Percentiles rank a stretch among this genome's conserved stretches.
Evolutionary conservation across 2,888 invertebrate genomes (phyloP).

Genomic region (Drosophila cracens): DNA sequence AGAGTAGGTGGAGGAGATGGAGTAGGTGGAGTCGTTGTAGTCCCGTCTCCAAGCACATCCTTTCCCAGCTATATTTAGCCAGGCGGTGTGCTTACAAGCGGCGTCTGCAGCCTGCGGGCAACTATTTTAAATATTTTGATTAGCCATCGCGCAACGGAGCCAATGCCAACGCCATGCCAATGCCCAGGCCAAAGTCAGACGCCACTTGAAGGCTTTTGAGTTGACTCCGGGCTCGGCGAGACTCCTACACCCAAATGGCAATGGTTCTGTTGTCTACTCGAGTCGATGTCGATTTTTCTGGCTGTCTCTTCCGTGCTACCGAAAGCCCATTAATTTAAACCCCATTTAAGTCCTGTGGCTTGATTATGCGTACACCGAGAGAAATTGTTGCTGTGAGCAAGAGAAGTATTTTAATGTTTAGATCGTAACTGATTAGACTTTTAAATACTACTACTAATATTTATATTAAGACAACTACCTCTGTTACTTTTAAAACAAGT

Average conservation of each 20-base stretch:
- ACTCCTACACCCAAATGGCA: constrained; percentile 55
- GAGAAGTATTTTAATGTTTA: background rate
- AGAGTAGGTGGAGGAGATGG: no score
- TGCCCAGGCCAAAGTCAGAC: constrained; percentile 39
- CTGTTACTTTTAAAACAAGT: background rate
- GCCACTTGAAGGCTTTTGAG: constrained; percentile 53
- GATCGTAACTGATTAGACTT: background rate
- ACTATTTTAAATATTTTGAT: constrained; percentile 75
- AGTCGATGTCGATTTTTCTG: constrained; percentile 17
- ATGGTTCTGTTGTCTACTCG: constrained; percentile 3
- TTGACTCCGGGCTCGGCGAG: background rate
- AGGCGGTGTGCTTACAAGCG: constrained; percentile 11
- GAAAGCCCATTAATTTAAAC: constrained; percentile 60
- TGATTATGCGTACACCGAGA: constrained; percentile 32
- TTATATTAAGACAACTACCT: background rate
- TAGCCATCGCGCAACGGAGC: constrained; percentile 45
- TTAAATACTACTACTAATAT: background rate
- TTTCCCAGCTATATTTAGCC: constrained; percentile 55
- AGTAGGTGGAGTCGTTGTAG: constrained; percentile 22
- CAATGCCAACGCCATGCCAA: constrained; percentile 7
- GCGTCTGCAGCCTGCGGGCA: constrained; percentile 47
- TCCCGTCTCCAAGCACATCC: constrained; percentile 38
- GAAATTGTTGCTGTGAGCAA: background rate
- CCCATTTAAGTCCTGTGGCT: constrained; percentile 45
- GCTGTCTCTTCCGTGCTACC: constrained; percentile 49